Evolutionary conservation across 1,140 invertebrate genomes (phyloP).

Genomic region (Thrips palmi): DNA sequence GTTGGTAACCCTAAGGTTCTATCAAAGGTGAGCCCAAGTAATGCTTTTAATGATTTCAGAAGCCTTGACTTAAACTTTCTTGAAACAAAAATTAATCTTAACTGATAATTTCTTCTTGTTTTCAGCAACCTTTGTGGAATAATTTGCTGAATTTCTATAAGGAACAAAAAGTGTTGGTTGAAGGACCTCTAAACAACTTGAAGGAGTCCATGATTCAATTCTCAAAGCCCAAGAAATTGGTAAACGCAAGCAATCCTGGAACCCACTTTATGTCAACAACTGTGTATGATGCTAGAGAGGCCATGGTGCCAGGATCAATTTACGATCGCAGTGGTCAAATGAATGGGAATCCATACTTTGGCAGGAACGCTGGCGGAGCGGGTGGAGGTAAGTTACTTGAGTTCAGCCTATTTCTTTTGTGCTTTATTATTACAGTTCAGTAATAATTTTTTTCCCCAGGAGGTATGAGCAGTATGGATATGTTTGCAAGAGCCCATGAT

Average conservation of each 20-base stretch:
- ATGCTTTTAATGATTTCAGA: not conserved
- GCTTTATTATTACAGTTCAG: conserved; percentile 3
- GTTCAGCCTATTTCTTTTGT: conserved; percentile 1
- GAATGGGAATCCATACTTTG: conserved; percentile 26
- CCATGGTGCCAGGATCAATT: conserved; percentile 67
- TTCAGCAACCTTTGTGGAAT: conserved; percentile 89
- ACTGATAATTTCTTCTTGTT: conserved; percentile 11
- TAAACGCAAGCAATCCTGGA: conserved; percentile 86
- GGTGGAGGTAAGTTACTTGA: conserved; percentile 6
- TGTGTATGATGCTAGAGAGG: conserved; percentile 81
- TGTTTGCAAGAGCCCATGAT: conserved; percentile 56
- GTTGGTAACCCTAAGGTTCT: conserved; percentile 98
- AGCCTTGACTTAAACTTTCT: not conserved
- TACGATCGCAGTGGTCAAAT: conserved; percentile 39
- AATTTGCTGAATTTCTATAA: conserved; percentile 96
- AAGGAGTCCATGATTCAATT: conserved; percentile 96
- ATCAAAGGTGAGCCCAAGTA: conserved; percentile 43
- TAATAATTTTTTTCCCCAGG: not conserved
- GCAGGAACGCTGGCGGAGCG: conserved; percentile 20
- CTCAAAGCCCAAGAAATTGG: conserved; percentile 87
- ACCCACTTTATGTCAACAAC: conserved; percentile 94
- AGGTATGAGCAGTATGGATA: conserved; percentile 24
- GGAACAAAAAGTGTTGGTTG: conserved; percentile 91
- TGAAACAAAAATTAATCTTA: not conserved
- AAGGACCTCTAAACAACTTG: conserved; percentile 93